These are phyloP conservation scores for Alethe diademata DNA, from an alignment of 2,113 vertebrate genomes.

Conservation along the genomic window DNA sequence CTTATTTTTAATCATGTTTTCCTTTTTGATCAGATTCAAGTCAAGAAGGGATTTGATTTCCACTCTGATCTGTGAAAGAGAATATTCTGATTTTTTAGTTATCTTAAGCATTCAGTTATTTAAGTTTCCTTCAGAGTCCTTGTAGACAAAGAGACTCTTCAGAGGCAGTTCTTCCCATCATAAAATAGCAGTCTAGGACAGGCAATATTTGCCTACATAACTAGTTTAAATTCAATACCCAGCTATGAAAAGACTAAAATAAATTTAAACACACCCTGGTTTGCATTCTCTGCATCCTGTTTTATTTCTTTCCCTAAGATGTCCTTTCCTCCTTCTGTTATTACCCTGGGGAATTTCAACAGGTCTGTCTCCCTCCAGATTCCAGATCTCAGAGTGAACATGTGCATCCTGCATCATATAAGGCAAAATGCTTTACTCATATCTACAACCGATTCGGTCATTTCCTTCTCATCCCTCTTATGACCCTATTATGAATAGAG, in stretches of 20 bases:
- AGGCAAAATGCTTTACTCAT: not conserved
- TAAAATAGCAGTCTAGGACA: not conserved
- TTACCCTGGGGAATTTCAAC: slow-evolving; percentile 11
- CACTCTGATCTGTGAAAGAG: not conserved
- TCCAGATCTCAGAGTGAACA: slow-evolving; percentile 42
- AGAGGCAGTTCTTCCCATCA: not conserved
- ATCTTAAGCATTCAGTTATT: not conserved
- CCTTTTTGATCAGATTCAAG: not conserved
- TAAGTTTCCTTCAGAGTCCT: not conserved
- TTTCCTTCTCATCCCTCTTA: slow-evolving; percentile 55
- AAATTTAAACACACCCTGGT: not conserved
- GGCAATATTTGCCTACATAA: not conserved
- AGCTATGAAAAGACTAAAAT: not conserved
- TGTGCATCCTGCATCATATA: slow-evolving; percentile 52
- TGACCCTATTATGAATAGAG: slow-evolving; percentile 22
- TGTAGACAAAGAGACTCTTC: not conserved
- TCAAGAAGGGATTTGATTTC: not conserved
- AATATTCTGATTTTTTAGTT: not conserved
- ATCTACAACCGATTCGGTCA: slow-evolving; percentile 25
- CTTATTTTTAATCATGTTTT: not conserved
- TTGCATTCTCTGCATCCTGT: not conserved
- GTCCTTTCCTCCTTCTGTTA: slow-evolving; percentile 23
- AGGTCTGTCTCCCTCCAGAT: slow-evolving; percentile 19
- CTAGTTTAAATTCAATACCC: not conserved
- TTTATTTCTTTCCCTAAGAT: not conserved